Evolutionary conservation across 53 echinoderm and acorn worm species (phyloP), one percentile per base, ranked within the genome.

Genomic region (Henricia sp.): DNA sequence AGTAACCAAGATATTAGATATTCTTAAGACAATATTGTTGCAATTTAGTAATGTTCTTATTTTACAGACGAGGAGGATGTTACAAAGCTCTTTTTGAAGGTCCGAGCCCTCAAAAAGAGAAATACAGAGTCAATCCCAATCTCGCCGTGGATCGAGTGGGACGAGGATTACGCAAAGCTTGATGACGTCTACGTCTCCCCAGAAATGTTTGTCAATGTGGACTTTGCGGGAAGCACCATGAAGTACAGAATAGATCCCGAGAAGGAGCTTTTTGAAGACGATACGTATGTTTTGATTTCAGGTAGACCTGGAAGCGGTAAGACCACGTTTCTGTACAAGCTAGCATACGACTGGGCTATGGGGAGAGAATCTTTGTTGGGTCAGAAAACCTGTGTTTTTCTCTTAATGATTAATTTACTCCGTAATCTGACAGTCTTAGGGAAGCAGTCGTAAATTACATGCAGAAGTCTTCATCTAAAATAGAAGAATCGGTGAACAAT

Each of bases 291-390:
- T 42, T 1, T 70, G 0, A 70, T 70, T 11, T 16, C 25, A 44
- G 70, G 70, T 46, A 25, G 44, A 70, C 2, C 44, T 10, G 70
- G 70, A 12, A 43, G 70, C n/a, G 77, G 77, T 41, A 77, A 77
- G 44, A 77, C 77, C 19, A 77, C 58, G 5, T 60, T 77, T 19
- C 14, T 77, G 43, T 41, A 59, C 16, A 77, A 58, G 33, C 13
- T 77, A 29, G 59, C 41, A 17, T 41, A 26, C 40, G 77, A 77
- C n/a, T 43, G 42, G 77, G 24, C 42, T 41, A 42, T 0, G 41
- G 60, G 77, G 14, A 41, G 6, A 39, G 44, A 39, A 3, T 3
- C 60, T 8, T 21, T 77, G 23, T 19, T 24, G 5, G 42, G 21
- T 1, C 16, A 32, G 26, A 16, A 59, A 2, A 58, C 0, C 30